Evolutionary conservation across 2,888 invertebrate species (phyloP).

Genomic region (Automeris io): DNA sequence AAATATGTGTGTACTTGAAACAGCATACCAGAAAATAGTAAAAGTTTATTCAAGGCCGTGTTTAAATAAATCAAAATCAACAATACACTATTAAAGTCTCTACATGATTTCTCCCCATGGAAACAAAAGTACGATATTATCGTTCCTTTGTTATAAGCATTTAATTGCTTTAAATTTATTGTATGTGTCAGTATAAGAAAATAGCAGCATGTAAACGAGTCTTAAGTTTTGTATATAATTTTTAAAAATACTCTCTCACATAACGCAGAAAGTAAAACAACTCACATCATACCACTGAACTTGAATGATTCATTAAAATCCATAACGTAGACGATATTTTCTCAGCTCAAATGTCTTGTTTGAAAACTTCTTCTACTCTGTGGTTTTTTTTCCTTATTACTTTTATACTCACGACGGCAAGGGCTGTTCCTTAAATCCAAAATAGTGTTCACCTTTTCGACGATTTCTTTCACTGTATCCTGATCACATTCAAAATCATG

Average conservation of each 20-base stretch:
- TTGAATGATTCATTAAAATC: background rate
- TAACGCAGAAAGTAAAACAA: background rate
- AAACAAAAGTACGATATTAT: too few relatives aligned
- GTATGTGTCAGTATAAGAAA: too few relatives aligned
- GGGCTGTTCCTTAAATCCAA: slow-evolving; percentile 88
- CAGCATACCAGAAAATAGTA: too few relatives aligned
- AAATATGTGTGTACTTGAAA: too few relatives aligned
- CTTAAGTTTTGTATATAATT: background rate
- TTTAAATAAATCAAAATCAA: too few relatives aligned
- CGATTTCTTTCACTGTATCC: slow-evolving; percentile 86
- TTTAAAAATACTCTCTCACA: background rate
- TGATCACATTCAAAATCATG: slow-evolving; percentile 92
- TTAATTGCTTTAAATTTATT: too few relatives aligned
- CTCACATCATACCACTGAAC: background rate
- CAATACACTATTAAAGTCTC: too few relatives aligned
- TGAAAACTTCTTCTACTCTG: slow-evolving; percentile 80
- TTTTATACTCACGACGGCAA: slow-evolving; percentile 88
- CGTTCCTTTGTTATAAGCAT: too few relatives aligned
- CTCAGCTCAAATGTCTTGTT: slow-evolving; percentile 54
- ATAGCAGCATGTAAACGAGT: background rate
- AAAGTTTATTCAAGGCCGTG: too few relatives aligned
- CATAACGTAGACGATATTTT: slow-evolving; percentile 12
- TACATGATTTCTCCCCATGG: too few relatives aligned
- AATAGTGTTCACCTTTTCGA: slow-evolving; percentile 91
- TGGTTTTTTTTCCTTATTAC: slow-evolving; percentile 83